A percentile compares a stretch with the other conserved stretches of the same genome.
These are phyloP conservation scores for Beris morrisii DNA, from an alignment of 2,888 invertebrate genomes.

Conservation along the genomic window DNA sequence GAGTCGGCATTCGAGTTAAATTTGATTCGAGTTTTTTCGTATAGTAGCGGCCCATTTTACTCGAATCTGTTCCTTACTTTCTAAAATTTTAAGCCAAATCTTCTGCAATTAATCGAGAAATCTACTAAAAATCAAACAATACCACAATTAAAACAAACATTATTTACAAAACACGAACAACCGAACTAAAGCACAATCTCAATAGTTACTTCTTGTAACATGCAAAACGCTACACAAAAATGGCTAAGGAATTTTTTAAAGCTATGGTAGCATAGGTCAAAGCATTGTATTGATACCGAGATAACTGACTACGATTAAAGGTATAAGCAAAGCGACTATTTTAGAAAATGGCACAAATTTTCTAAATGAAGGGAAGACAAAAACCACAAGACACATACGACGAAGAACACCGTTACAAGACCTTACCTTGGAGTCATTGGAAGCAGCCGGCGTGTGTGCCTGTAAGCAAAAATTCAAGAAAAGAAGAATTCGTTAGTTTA, in stretches of 20 bases:
- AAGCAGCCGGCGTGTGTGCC: constrained; percentile 39
- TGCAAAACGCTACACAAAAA: no score
- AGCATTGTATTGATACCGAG: background rate
- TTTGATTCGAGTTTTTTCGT: no score
- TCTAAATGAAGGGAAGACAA: background rate
- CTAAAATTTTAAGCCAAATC: no score
- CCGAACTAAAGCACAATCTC: no score
- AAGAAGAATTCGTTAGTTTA: constrained; percentile 19
- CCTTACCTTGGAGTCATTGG: constrained; percentile 39
- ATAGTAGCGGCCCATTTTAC: no score
- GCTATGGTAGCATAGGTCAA: background rate
- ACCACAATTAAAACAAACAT: no score
- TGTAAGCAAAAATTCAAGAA: constrained; percentile 35
- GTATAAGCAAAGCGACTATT: background rate
- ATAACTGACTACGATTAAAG: background rate
- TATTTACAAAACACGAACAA: no score
- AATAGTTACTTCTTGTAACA: no score
- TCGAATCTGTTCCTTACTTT: no score
- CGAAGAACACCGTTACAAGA: background rate
- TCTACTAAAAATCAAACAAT: no score
- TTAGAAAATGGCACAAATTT: background rate
- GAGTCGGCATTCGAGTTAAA: no score
- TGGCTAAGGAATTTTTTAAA: background rate
- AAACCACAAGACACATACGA: constrained; percentile 12
- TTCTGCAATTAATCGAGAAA: no score